phyloP scores from a whole-genome alignment of 1,140 invertebrate genomes.

The Dendrolimus kikuchii region DNA sequence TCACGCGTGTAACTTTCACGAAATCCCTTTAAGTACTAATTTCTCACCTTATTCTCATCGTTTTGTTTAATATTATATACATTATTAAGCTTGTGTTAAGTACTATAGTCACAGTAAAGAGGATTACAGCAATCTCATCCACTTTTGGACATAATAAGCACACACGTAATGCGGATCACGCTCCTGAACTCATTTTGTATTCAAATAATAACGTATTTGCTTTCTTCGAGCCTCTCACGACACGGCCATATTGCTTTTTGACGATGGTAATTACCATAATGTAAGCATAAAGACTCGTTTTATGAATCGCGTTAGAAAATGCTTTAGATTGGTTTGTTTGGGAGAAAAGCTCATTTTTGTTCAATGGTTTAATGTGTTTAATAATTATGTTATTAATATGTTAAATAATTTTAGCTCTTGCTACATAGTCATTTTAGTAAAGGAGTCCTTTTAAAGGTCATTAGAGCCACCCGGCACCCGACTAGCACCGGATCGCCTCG shows the following conservation, averaged over 20 bases:
- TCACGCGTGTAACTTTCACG: too few species aligned
- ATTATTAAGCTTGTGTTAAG: not conserved
- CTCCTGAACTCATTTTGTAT: not conserved
- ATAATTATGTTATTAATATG: too few species aligned
- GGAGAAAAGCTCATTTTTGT: too few species aligned
- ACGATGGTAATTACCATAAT: conserved; percentile 4
- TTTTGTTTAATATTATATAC: too few species aligned
- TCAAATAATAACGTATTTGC: conserved; percentile 5
- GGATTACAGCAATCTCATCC: not conserved
- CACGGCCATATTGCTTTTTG: conserved; percentile 3
- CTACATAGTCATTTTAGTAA: too few species aligned
- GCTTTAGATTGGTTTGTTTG: not conserved
- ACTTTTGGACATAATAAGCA: not conserved
- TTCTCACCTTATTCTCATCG: too few species aligned
- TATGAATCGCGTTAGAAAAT: not conserved
- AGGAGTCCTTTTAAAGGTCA: too few species aligned
- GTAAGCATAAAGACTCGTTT: not conserved
- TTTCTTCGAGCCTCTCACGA: conserved; percentile 1
- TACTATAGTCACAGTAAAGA: not conserved
- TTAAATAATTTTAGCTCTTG: too few species aligned
- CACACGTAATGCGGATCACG: conserved; percentile 2
- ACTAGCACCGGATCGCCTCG: too few species aligned
- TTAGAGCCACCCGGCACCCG: too few species aligned
- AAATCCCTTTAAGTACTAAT: too few species aligned
- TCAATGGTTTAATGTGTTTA: too few species aligned